Base-by-base conservation (phyloP, 2,888 invertebrate species). In the Napeogenes sylphis region DNA sequence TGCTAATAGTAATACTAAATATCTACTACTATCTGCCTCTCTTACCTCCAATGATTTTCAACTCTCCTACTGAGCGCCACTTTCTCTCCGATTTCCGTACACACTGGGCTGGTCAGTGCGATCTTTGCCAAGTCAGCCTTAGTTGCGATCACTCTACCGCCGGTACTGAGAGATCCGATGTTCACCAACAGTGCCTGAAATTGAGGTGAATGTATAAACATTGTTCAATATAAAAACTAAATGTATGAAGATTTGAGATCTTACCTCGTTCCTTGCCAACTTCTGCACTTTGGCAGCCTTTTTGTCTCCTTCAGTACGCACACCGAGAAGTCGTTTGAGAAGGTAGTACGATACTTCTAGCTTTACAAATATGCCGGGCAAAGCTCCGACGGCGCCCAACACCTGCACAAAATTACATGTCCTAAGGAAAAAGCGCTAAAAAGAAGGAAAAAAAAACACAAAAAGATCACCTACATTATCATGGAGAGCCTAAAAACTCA, bases 11-110 rank as follows among this genome's bases (percentile, higher is more conserved):
- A 21, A 21, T 21, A 21, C 21, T 21, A 21, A 21, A 21, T 21
- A 21, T 1, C 21, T 21, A 21, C 21, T 21, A 21, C 21, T 21
- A 21, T 21, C 21, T 21, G 21, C 14, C 6, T 51, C 12, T 30
- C 51, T 62, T 84, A 96, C 96, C 99, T 95, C 99, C 99, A 99
- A 92, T 99, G 99, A 85, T 99, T 99, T 79, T 99, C 99, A 53
- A 99, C 98, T 90, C 99, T 94, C 81, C 99, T 94, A 83, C 98
- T 99, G 56, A 99, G 93, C n/a, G 99, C 99, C 76, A 99, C 99
- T 85, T 99, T 99, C 86, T 99, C 99, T 59, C 98, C 98, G 66
- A 97, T 95, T 90, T 99, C 99, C 10, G 99, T 99, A 87, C 99
- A 99, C 5, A 99, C 99, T 2, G 99, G 99, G 87, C 96, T 98